Base-by-base conservation (phyloP, 2,888 invertebrate genomes). In the Plebejus argus region DNA sequence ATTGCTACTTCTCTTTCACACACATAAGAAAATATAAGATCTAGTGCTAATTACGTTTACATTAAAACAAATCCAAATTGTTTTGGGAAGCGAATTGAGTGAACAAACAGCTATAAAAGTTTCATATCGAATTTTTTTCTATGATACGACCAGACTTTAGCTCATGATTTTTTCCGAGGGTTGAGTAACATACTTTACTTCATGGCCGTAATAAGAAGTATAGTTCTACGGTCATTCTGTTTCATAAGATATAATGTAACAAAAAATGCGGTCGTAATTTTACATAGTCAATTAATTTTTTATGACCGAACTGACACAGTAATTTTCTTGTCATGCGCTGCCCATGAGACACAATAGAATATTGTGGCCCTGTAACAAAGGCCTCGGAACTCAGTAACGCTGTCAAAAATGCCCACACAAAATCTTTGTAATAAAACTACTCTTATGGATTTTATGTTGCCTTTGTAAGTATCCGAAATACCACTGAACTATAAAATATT, bases 251-350 rank as follows among this genome's bases (percentile, higher is more conserved):
- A 20, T 49, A 39, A 18, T 74, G 7, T 8, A 18, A 74, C 28
- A 49, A 39, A 74, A 39, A 74, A 23, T 23, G 45, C 74, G 23
- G 28, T 33, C 66, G 66, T 66, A 66, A 66, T 28, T 66, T 66
- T 33, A 66, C 66, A 66, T 66, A 66, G 66, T 66, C 66, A 66
- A 33, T 66, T 66, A 66, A 33, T 66, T 66, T 66, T 66, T 66
- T 66, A 66, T 28, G 66, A 66, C 66, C 66, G 15, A 33, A 33
- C 66, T 7, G 66, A 61, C 23, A 23, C 61, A 61, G 23, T 18
- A 33, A 66, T 66, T 66, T 66, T 33, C 66, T 66, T 33, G 28
- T 66, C 66, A 28, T 28, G 28, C 61, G 61, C 66, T 66, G 28
- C 28, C 66, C 66, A 33, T 61, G 61, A 28, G 23, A 61, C 66